Percentiles rank a stretch among this genome's conserved stretches.
Evolutionary conservation across 2,888 invertebrate species (phyloP).

Genomic region (Erebia epiphron): DNA sequence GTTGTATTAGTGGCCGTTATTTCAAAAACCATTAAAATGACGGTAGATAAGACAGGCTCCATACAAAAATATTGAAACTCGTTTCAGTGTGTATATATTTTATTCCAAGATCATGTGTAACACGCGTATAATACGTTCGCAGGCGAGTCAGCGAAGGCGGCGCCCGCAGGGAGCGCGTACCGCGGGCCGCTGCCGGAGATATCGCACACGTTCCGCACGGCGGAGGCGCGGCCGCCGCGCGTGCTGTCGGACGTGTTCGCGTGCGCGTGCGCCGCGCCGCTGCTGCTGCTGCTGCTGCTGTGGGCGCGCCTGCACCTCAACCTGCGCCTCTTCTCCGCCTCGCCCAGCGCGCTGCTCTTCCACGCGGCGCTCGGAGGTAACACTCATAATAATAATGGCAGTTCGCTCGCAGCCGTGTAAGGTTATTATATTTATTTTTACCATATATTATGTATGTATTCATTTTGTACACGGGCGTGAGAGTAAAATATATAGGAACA

Average conservation of each 20-base stretch:
- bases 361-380: constrained; percentile 93
- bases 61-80: too few relatives aligned
- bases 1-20: too few relatives aligned
- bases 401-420: too few relatives aligned
- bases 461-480: too few relatives aligned
- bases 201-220: constrained; percentile 93
- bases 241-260: constrained; percentile 96
- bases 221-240: constrained; percentile 95
- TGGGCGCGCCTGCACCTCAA: constrained; percentile 96
- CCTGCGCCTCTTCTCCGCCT: constrained; percentile 90
- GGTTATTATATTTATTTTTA: too few relatives aligned
- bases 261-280: constrained; percentile 89
- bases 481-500: too few relatives aligned
- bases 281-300: constrained; percentile 90
- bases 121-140: neutral
- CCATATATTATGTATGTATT: too few relatives aligned
- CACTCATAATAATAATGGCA: constrained; percentile 34
- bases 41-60: too few relatives aligned
- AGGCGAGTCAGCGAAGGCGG: constrained; percentile 13
- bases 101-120: too few relatives aligned
- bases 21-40: too few relatives aligned
- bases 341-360: constrained; percentile 92
- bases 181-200: constrained; percentile 84
- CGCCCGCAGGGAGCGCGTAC: neutral
- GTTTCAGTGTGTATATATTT: neutral